These are phyloP conservation scores for Danio choprae DNA, from an alignment of 2,797 vertebrate species.

Conservation along the genomic window DNA sequence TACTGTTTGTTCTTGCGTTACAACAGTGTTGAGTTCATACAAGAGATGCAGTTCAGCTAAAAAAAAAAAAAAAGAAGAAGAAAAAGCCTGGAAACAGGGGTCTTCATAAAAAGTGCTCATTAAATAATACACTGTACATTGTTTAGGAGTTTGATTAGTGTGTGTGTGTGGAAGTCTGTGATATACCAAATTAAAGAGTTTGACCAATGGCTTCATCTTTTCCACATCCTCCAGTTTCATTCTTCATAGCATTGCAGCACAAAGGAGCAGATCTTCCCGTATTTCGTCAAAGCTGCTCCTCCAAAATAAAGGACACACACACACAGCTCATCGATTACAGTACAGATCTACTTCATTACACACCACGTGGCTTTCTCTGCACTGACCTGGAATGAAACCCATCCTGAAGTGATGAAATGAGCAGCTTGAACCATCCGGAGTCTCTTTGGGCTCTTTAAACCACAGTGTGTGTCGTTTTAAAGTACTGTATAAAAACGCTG, in stretches of 20 bases:
- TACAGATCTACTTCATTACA: not conserved
- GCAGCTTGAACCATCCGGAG: not conserved
- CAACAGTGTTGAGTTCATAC: conserved; percentile 78
- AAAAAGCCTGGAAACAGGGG: conserved; percentile 56
- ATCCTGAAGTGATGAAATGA: not conserved
- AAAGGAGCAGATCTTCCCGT: conserved; percentile 16
- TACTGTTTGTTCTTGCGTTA: conserved; percentile 77
- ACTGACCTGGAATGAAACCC: not conserved
- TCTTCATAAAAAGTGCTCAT: conserved; percentile 70
- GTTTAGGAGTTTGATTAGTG: conserved; percentile 46
- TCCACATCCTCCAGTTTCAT: conserved; percentile 7
- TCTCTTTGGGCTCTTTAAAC: not conserved
- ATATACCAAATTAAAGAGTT: conserved; percentile 47
- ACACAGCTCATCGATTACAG: conserved; percentile 4
- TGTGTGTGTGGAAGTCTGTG: conserved; percentile 9
- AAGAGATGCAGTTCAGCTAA: conserved; percentile 79
- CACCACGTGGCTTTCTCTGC: not conserved
- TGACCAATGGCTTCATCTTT: conserved; percentile 15
- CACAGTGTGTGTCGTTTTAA: not conserved
- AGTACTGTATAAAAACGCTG: conserved; percentile 9
- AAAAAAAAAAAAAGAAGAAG: too few species aligned
- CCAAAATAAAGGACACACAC: not conserved
- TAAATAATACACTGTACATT: conserved; percentile 74
- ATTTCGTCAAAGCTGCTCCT: conserved; percentile 9
- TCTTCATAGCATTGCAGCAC: conserved; percentile 26